Base-by-base conservation (phyloP, 2,797 vertebrate genomes). In the Eurystomus glaucurus region DNA sequence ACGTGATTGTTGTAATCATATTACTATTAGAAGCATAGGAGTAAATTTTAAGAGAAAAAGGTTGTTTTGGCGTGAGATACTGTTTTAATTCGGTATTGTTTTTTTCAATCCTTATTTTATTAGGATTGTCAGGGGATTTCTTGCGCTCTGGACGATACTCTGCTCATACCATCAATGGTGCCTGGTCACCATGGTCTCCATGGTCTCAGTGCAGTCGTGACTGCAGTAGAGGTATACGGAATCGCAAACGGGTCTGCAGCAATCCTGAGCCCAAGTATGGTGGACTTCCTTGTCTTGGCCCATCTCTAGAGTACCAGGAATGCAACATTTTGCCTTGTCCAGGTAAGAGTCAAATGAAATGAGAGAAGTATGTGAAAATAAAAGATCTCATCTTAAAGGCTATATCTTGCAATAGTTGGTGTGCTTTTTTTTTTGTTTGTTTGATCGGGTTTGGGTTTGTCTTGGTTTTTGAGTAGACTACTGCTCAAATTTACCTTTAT, bases 161-260 rank as follows among this genome's bases (percentile, higher is more conserved):
- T 0, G 98, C 99, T 55, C 99, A 99, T 94, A 99, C 99, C 0
- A 97, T 99, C 72, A 99, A 99, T 1, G 99, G 99, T 3, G 99
- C 98, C 41, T 99, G 99, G 99, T 99, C 99, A 0, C 96, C 99
- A 33, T 99, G 99, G 99, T 98, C 98, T 1, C 98, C 99, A 0
- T 99, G 99, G 99, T 99, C 99, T 4, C 99, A 99, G 97, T 99
- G 99, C 97, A 99, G 99, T 87, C 98, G 99, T 17, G 99, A 99
- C 97, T 99, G 99, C 95, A 99, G 99, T 76, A 97, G 99, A 39
- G 99, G 99, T 2, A 99, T 99, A 88, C 99, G 99, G 68, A 99
- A 98, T 87, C 98, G 99, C 46, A 99, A 99, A 97, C 98, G 99
- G 10, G 98, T 98, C 50, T 99, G 99, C 97, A 99, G 98, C 93